Percentiles rank a stretch among this genome's conserved stretches.
Conservation (phyloP, 2,888 invertebrate genomes). For the Platycheirus albimanus region DNA sequence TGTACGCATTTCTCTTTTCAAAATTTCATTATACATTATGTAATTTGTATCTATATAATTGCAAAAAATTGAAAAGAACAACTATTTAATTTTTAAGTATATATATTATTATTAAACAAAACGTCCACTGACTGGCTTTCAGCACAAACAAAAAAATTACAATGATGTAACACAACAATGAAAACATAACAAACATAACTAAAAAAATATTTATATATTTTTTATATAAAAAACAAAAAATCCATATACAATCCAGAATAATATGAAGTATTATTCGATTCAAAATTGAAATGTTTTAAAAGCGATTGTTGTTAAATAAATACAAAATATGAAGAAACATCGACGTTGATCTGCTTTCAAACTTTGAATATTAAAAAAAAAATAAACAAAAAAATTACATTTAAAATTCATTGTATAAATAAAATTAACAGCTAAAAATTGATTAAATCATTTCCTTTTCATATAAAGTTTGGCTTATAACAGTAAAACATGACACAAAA, state of each 20-base stretch:
- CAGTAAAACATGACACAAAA: constrained; percentile 67
- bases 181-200: constrained; percentile 28
- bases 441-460: constrained; percentile 52
- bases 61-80: constrained; percentile 48
- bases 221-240: no score
- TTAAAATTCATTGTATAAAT: constrained; percentile 40
- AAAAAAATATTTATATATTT: constrained; percentile 5
- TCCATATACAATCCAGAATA: not conserved
- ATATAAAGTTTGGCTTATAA: constrained; percentile 60
- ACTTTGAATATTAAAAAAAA: constrained; percentile 27
- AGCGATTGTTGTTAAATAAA: constrained; percentile 45
- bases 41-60: constrained; percentile 32
- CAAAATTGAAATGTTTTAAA: not conserved
- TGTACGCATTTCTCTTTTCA: constrained; percentile 58
- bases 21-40: constrained; percentile 57
- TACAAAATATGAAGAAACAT: constrained; percentile 34
- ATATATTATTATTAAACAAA: constrained; percentile 52
- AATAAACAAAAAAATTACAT: constrained; percentile 22
- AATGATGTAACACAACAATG: constrained; percentile 61
- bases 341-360: constrained; percentile 57
- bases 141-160: constrained; percentile 58
- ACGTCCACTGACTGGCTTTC: constrained; percentile 63
- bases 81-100: constrained; percentile 31
- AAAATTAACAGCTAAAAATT: constrained; percentile 47
- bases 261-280: not conserved